These are phyloP conservation scores for Anthopleura sola DNA, from an alignment of 64 coral and sea anemone species.

Conservation along the genomic window DNA sequence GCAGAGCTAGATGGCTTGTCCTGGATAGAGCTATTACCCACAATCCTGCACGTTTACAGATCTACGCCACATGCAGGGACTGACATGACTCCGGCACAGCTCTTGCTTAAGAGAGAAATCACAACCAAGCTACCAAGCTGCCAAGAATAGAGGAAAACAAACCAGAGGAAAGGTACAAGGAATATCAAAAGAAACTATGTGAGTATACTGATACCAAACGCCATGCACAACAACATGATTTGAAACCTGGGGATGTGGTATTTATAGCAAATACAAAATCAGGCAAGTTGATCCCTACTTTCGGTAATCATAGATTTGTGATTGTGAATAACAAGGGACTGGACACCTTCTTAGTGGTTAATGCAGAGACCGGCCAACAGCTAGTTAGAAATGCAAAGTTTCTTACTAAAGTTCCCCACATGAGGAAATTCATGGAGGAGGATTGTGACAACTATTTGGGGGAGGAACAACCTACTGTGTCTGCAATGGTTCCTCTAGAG, in stretches of 20 bases:
- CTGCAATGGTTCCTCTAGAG: too few species aligned
- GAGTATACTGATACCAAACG: slow-evolving; percentile 16
- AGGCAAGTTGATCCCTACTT: too few species aligned
- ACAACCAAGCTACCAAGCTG: slow-evolving; percentile 9
- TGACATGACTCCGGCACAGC: slow-evolving; percentile 29
- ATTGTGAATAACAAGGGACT: too few species aligned
- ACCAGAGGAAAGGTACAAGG: slow-evolving; percentile 13
- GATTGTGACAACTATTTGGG: too few species aligned
- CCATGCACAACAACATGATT: background rate
- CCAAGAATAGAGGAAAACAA: background rate
- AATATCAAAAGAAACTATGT: slow-evolving; percentile 5
- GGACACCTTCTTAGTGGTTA: too few species aligned
- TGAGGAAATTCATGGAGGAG: too few species aligned
- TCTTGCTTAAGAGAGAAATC: slow-evolving; percentile 43
- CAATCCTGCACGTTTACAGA: slow-evolving; percentile 49
- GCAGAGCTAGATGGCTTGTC: slow-evolving; percentile 33
- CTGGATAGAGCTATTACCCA: slow-evolving; percentile 25
- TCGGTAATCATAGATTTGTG: too few species aligned
- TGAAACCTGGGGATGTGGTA: slow-evolving; percentile 26
- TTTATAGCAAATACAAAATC: slow-evolving; percentile 15
- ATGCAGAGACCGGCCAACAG: too few species aligned
- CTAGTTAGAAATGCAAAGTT: too few species aligned
- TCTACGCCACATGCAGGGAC: slow-evolving; percentile 41
- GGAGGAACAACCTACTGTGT: too few species aligned
- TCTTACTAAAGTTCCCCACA: too few species aligned